phyloP scores from a whole-genome alignment of 2,797 vertebrate genomes.

The Luscinia megarhynchos region DNA sequence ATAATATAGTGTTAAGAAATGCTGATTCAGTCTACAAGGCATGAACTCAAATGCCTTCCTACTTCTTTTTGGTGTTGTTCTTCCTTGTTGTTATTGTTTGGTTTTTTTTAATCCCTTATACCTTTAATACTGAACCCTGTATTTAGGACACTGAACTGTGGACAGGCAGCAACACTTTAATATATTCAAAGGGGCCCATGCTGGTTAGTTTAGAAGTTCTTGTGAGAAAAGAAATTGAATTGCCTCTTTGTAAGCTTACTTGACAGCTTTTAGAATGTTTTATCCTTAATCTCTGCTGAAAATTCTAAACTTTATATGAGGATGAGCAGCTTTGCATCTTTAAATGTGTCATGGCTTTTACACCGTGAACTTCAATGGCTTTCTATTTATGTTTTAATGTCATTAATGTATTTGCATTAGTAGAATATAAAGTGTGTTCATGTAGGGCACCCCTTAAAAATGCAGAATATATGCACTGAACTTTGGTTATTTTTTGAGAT shows the following conservation, averaged over 20 bases:
- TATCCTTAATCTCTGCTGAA: not conserved
- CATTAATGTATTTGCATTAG: not conserved
- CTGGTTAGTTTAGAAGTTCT: not conserved
- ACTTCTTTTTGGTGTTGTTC: not conserved
- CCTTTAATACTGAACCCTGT: not conserved
- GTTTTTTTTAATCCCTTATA: not conserved
- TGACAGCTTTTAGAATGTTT: not conserved
- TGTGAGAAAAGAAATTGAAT: not conserved
- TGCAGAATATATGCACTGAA: not conserved
- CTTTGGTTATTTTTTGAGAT: not conserved
- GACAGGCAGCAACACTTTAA: not conserved
- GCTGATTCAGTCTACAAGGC: constrained; percentile 29
- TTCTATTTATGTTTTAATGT: not conserved
- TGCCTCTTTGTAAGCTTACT: not conserved
- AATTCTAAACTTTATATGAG: not conserved
- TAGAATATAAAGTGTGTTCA: not conserved
- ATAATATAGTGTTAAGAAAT: constrained; percentile 23
- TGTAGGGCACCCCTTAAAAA: not conserved
- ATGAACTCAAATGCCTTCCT: constrained; percentile 10
- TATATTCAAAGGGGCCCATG: not conserved
- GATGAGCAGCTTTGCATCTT: not conserved
- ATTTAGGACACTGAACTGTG: not conserved
- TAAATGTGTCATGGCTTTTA: not conserved
- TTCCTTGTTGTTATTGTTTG: not conserved
- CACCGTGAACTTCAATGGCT: not conserved